These are phyloP conservation scores for Drosophila nigritarsus DNA, from an alignment of 2,888 invertebrate species.

Conservation along the genomic window DNA sequence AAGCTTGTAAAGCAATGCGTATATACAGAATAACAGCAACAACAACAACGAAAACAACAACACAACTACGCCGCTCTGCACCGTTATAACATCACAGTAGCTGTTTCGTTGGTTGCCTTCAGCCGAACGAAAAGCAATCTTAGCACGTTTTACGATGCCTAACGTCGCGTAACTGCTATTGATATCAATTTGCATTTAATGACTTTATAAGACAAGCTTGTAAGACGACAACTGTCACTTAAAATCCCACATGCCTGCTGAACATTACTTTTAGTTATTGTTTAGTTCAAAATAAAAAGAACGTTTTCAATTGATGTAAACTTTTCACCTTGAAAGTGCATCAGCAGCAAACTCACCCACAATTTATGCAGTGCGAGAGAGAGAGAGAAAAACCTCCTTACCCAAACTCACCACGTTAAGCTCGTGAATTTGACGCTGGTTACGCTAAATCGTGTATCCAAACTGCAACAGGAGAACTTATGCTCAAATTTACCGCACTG, in stretches of 20 bases:
- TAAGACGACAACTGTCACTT: constrained; percentile 24
- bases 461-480: not conserved
- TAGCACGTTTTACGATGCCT: constrained; percentile 38
- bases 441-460: not conserved
- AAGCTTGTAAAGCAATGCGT: constrained; percentile 23
- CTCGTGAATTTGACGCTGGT: not conserved
- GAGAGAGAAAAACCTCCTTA: not conserved
- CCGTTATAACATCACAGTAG: constrained; percentile 9
- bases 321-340: constrained; percentile 38
- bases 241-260: constrained; percentile 13
- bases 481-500: not conserved
- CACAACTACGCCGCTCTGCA: not conserved
- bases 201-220: constrained; percentile 45
- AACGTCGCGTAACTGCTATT: constrained; percentile 47
- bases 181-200: constrained; percentile 55
- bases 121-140: constrained; percentile 7
- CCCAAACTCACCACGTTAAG: constrained; percentile 25
- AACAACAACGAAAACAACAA: not conserved
- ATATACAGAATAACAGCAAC: not conserved
- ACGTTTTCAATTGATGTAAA: constrained; percentile 14
- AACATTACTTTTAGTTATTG: constrained; percentile 5
- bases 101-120: constrained; percentile 7
- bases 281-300: constrained; percentile 2
- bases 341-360: constrained; percentile 12
- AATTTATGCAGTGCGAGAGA: not conserved